Evolutionary conservation across 2,888 invertebrate genomes (phyloP).

Genomic region (Augiades crinisus): DNA sequence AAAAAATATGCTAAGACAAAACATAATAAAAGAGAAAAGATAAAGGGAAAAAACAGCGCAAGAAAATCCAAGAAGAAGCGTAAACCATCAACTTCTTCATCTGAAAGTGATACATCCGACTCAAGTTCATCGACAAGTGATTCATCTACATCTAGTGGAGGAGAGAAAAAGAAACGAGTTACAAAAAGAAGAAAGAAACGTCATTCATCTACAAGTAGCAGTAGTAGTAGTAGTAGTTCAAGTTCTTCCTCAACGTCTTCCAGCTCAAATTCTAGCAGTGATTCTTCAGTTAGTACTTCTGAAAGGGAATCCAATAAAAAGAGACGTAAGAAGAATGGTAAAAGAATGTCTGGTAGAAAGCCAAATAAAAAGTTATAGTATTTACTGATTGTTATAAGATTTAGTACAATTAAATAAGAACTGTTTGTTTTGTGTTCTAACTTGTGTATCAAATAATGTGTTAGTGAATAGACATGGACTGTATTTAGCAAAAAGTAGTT

Average conservation of each 20-base stretch:
- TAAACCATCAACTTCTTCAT: constrained; percentile 60
- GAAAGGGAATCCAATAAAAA: constrained; percentile 36
- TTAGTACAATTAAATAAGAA: not conserved
- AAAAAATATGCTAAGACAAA: constrained; percentile 34
- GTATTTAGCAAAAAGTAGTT: not conserved
- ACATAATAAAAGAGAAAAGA: constrained; percentile 34
- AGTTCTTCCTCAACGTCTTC: constrained; percentile 46
- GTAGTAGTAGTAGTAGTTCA: constrained; percentile 57
- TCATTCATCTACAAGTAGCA: constrained; percentile 58
- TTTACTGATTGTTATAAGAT: not conserved
- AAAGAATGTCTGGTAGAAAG: constrained; percentile 46
- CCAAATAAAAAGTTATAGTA: constrained; percentile 31
- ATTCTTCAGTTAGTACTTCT: constrained; percentile 31
- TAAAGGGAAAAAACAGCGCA: constrained; percentile 30
- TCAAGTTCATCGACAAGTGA: constrained; percentile 60
- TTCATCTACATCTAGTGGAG: constrained; percentile 62
- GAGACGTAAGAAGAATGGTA: constrained; percentile 43
- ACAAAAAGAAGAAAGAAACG: constrained; percentile 50
- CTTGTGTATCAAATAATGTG: not conserved
- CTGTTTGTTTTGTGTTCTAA: not conserved
- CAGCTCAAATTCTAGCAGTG: constrained; percentile 61
- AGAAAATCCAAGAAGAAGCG: constrained; percentile 42
- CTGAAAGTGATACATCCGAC: constrained; percentile 58
- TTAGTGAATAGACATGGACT: not conserved
- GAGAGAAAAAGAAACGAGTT: constrained; percentile 51